Evolutionary conservation across 2,797 vertebrate species (phyloP), one percentile per base, ranked within the genome.

Genomic region (Tenualosa thibaudeaui): DNA sequence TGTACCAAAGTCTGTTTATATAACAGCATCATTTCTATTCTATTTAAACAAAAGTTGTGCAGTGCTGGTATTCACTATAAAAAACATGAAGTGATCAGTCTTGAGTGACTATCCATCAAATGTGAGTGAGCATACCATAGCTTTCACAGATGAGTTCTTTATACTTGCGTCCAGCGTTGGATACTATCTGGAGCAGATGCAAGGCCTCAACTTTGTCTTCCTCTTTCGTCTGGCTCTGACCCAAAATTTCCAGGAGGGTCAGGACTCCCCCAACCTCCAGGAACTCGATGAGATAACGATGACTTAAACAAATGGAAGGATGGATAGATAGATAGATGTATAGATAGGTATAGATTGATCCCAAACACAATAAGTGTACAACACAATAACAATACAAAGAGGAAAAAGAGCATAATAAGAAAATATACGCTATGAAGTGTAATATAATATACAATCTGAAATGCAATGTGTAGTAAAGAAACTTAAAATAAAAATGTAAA

Each of bases 141-240:
- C 95, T 96, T 93, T 97, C 94, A 92, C 97, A 97, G 88, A 98
- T 95, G 62, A 97, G 89, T 91, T 98, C 97, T 91, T 97, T 97
- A 89, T 94, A 96, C 81, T 94, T 96, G 89, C 93, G 94, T 54
- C 97, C 96, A 5, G 91, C 60, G 0, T 92, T 92, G 71, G 96
- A 92, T 7, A 97, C 5, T 0, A 91, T 90, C 86, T 96, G 93
- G 84, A 98, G 95, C 54, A 98, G 94, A 81, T 84, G 92, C 84
- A 98, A 86, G 46, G 94, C 94, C 87, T 95, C 94, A 1, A 86
- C 91, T 91, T 97, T 97, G 84, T 96, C 91, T 50, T 94, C 93
- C 6, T 97, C 95, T 85, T 90, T 95, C 85, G 90, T 90, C 71
- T 93, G 92, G 58, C 91, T 91, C 88, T 96, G 90, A 24, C 91